Evolutionary conservation across 2,797 vertebrate genomes (phyloP).

Genomic region (Cirrhinus molitorella): DNA sequence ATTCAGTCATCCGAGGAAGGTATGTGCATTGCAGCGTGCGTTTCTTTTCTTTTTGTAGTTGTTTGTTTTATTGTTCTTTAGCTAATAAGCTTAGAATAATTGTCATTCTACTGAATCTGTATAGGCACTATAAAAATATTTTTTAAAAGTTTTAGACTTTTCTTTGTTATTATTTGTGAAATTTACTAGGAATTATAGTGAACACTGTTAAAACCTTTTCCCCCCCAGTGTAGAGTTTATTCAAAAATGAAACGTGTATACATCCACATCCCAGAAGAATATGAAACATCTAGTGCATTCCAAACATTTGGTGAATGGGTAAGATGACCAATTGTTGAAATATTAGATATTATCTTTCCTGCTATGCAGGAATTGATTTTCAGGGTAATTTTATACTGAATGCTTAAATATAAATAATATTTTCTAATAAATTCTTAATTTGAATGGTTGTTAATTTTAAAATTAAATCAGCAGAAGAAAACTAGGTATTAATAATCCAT

Average conservation of each 20-base stretch:
- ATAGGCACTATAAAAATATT: too few relatives aligned
- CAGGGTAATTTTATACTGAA: not conserved
- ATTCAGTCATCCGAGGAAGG: not conserved
- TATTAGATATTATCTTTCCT: not conserved
- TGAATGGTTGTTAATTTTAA: not conserved
- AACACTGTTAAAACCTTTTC: not conserved
- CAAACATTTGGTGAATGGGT: slow-evolving; percentile 64
- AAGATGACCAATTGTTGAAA: not conserved
- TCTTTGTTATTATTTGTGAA: not conserved
- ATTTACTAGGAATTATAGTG: not conserved
- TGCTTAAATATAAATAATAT: not conserved
- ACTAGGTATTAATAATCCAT: too few relatives aligned
- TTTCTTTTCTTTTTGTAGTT: not conserved
- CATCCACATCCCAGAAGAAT: slow-evolving; percentile 64
- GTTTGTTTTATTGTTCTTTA: not conserved
- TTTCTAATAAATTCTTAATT: not conserved
- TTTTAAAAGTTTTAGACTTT: too few relatives aligned
- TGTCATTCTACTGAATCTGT: not conserved
- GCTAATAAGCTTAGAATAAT: not conserved
- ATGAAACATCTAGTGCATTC: slow-evolving; percentile 31
- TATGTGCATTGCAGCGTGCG: not conserved
- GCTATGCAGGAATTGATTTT: not conserved
- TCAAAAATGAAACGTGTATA: slow-evolving; percentile 48
- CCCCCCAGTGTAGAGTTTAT: not conserved
- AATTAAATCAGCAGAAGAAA: not conserved